These are phyloP conservation scores for Spicauda simplicius DNA, from an alignment of 2,888 invertebrate genomes.

Conservation along the genomic window DNA sequence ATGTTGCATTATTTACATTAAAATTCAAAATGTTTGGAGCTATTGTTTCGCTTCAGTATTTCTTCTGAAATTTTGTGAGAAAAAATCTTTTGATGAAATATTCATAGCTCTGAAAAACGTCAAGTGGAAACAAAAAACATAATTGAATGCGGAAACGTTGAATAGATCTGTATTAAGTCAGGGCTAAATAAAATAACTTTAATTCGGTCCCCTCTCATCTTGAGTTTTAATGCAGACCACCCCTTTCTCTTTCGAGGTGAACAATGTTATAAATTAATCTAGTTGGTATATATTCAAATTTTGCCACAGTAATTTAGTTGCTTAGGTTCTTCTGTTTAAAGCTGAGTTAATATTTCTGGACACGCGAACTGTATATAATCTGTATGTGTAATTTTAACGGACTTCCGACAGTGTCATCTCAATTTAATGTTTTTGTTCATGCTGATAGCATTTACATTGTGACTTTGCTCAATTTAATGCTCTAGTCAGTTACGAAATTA, in stretches of 20 bases:
- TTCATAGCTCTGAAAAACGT: slow-evolving; percentile 31
- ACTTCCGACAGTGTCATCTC: too few species aligned
- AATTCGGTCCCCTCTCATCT: slow-evolving; percentile 24
- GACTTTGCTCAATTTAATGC: neutral
- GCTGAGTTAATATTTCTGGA: too few species aligned
- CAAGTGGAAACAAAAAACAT: slow-evolving; percentile 29
- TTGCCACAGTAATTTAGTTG: neutral
- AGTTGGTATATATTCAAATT: neutral
- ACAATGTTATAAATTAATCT: slow-evolving; percentile 9
- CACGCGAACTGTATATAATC: too few species aligned
- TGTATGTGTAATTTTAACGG: too few species aligned
- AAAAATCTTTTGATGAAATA: slow-evolving; percentile 36
- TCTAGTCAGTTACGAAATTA: neutral
- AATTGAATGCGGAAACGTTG: slow-evolving; percentile 33
- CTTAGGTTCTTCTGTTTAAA: neutral
- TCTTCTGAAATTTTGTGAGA: slow-evolving; percentile 26
- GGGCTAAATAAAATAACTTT: slow-evolving; percentile 32
- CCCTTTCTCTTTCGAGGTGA: slow-evolving; percentile 3
- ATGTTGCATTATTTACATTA: neutral
- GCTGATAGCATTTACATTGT: neutral
- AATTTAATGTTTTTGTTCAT: too few species aligned
- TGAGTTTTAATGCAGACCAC: slow-evolving; percentile 16
- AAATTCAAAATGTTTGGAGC: slow-evolving; percentile 1
- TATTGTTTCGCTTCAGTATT: slow-evolving; percentile 24
- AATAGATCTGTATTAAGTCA: slow-evolving; percentile 34